Percentiles rank a stretch among this genome's conserved stretches.
These are phyloP conservation scores for Scaptomyza parva DNA, from an alignment of 2,888 invertebrate genomes.

Conservation along the genomic window DNA sequence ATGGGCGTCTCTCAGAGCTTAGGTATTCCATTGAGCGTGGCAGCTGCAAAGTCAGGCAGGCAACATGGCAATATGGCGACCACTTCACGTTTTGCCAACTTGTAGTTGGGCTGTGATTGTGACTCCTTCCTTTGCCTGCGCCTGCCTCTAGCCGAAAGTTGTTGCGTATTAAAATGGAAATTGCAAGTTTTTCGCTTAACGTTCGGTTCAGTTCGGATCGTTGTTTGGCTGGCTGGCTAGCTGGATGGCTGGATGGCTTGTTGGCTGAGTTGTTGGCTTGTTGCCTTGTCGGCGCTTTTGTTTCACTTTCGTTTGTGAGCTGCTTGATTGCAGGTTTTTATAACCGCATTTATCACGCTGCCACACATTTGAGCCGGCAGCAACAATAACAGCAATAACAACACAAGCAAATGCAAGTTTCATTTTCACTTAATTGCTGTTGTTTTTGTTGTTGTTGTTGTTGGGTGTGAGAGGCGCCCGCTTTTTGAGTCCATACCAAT, in stretches of 20 bases:
- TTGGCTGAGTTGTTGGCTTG: conserved; percentile 16
- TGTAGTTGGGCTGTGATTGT: conserved; percentile 13
- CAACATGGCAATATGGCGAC: conserved; percentile 17
- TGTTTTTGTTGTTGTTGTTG: no score
- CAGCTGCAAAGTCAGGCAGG: conserved; percentile 17
- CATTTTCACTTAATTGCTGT: conserved; percentile 75
- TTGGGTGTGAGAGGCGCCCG: conserved; percentile 21
- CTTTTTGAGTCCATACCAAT: background rate
- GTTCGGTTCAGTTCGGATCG: conserved; percentile 19
- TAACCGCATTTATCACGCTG: conserved; percentile 77
- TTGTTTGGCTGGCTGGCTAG: conserved; percentile 10
- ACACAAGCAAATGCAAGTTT: conserved; percentile 59
- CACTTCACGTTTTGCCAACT: conserved; percentile 41
- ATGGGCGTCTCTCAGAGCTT: conserved; percentile 58
- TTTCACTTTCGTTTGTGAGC: conserved; percentile 78
- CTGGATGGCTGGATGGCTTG: conserved; percentile 4
- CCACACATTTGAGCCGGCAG: conserved; percentile 63
- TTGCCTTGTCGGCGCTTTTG: conserved; percentile 62
- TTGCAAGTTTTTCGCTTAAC: conserved; percentile 71
- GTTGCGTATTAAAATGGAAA: conserved; percentile 79
- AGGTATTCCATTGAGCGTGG: conserved; percentile 58
- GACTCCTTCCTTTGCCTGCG: conserved; percentile 38
- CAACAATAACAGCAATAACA: conserved; percentile 26
- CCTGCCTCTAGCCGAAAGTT: conserved; percentile 74
- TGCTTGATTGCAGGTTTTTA: conserved; percentile 74